phyloP scores from a whole-genome alignment of 2,888 invertebrate species.

The Leptinotarsa tumamoca region DNA sequence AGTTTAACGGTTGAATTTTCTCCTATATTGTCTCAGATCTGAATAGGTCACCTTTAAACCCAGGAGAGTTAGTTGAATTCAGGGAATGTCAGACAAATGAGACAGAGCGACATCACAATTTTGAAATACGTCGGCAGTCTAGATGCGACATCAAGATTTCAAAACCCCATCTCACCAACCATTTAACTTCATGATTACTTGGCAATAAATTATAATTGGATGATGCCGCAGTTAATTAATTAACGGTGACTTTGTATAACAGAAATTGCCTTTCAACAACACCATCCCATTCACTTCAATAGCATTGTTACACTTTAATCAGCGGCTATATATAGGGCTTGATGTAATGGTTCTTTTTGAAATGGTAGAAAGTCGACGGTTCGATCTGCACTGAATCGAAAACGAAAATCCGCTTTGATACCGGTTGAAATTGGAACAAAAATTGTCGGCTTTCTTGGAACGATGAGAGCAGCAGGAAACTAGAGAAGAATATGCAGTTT shows the following conservation, averaged over 20 bases:
- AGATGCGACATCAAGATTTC: conserved; percentile 13
- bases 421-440: background rate
- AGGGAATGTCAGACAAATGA: background rate
- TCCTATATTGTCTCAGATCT: background rate
- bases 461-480: background rate
- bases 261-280: conserved; percentile 23
- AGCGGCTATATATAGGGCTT: conserved; percentile 2
- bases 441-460: background rate
- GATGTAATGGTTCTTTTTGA: conserved; percentile 17
- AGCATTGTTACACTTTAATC: conserved; percentile 19
- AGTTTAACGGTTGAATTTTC: background rate
- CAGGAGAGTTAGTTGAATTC: background rate
- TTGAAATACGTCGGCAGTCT: background rate
- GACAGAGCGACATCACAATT: background rate
- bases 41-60: background rate
- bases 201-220: conserved; percentile 31
- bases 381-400: conserved; percentile 11
- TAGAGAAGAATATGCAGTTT: background rate
- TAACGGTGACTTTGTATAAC: conserved; percentile 32
- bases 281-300: conserved; percentile 14
- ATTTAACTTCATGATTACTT: conserved; percentile 27
- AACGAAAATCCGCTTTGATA: conserved; percentile 20
- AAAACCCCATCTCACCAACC: conserved; percentile 8
- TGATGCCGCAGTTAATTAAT: conserved; percentile 33
- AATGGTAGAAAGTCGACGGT: background rate